Percentiles rank a stretch among this genome's conserved stretches.
phyloP scores from a whole-genome alignment of 2,797 vertebrate species.

The Oryzias sinensis region DNA sequence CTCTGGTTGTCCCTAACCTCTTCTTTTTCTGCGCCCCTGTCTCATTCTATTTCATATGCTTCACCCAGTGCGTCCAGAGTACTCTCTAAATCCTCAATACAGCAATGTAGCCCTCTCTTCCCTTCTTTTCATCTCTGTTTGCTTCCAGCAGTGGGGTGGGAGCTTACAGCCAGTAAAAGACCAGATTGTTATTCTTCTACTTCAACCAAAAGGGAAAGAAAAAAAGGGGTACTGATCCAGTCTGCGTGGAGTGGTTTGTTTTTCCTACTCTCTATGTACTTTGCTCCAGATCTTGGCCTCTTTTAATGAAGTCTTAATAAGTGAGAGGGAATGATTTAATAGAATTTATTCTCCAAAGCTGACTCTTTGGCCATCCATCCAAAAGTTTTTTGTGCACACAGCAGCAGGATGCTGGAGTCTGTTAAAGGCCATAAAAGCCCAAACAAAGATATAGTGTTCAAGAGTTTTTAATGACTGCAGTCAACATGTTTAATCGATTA shows the following conservation, averaged over 20 bases:
- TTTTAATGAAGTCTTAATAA: constrained; percentile 71
- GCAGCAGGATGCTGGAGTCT: constrained; percentile 54
- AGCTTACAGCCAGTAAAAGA: constrained; percentile 68
- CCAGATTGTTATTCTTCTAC: constrained; percentile 56
- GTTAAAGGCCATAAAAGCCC: constrained; percentile 59
- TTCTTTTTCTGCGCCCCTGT: constrained; percentile 15
- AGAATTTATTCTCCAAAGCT: constrained; percentile 68
- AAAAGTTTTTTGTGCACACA: constrained; percentile 55
- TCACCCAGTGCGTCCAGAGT: constrained; percentile 65
- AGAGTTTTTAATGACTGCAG: constrained; percentile 53
- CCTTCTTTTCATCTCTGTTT: constrained; percentile 68
- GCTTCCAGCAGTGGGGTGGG: constrained; percentile 57
- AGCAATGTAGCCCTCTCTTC: constrained; percentile 55
- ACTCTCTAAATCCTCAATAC: constrained; percentile 63
- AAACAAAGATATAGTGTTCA: constrained; percentile 56
- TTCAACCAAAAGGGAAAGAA: constrained; percentile 17
- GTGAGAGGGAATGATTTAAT: constrained; percentile 69
- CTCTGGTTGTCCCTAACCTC: constrained; percentile 19
- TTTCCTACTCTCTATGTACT: constrained; percentile 66
- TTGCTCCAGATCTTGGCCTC: constrained; percentile 70
- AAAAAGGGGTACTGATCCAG: constrained; percentile 46
- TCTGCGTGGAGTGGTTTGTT: constrained; percentile 75
- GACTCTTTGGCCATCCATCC: constrained; percentile 40
- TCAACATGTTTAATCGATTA: constrained; percentile 65
- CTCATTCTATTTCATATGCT: constrained; percentile 58